A percentile compares a stretch with the other conserved stretches of the same genome.
These are phyloP conservation scores for Globodera rostochiensis DNA, from an alignment of 1,140 invertebrate genomes.

Conservation along the genomic window DNA sequence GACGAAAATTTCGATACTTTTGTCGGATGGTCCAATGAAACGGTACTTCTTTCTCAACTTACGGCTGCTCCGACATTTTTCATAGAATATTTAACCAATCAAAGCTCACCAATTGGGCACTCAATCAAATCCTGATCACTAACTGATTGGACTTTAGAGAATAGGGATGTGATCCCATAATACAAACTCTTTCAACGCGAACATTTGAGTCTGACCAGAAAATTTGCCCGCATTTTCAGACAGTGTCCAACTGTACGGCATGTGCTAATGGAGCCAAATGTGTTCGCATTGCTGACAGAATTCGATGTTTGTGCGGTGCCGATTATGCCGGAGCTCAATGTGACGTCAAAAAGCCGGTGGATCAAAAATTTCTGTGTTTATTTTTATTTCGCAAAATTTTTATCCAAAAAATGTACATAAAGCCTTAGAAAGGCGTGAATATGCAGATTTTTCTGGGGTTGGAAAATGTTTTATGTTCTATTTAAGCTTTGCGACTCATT, in stretches of 20 bases:
- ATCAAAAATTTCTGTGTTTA: not conserved
- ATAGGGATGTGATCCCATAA: too few relatives aligned
- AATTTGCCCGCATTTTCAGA: not conserved
- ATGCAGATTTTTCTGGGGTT: too few relatives aligned
- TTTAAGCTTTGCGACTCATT: not conserved
- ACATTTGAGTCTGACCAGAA: not conserved
- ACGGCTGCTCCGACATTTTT: too few relatives aligned
- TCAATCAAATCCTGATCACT: too few relatives aligned
- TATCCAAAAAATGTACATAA: too few relatives aligned
- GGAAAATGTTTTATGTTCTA: not conserved
- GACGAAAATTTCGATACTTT: not conserved
- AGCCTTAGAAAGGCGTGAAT: too few relatives aligned
- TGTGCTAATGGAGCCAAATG: constrained; percentile 6
- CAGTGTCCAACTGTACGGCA: not conserved
- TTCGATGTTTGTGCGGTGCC: not conserved
- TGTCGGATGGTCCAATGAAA: not conserved
- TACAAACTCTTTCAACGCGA: not conserved
- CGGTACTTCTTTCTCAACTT: not conserved
- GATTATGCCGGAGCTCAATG: constrained; percentile 9
- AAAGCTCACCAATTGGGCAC: too few relatives aligned
- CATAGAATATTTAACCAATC: too few relatives aligned
- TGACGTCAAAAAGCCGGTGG: constrained; percentile 7
- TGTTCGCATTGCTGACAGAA: not conserved
- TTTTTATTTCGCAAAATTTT: not conserved
- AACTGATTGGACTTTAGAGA: too few relatives aligned